Percentiles rank a stretch among this genome's conserved stretches.
These are phyloP conservation scores for Alitta virens DNA, from an alignment of 2,888 invertebrate species.

Conservation along the genomic window DNA sequence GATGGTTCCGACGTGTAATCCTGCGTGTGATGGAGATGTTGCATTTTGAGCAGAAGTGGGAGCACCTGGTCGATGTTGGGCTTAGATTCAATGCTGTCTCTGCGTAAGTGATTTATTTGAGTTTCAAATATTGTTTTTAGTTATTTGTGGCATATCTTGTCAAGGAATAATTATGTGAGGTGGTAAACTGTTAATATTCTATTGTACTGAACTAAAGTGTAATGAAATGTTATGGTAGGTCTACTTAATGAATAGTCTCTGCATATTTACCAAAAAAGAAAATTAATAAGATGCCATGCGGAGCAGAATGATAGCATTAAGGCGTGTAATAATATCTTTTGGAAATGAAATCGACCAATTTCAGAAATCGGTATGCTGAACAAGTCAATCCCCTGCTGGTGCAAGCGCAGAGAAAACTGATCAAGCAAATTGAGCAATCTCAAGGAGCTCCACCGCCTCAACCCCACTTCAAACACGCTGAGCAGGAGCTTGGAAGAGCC, in stretches of 20 bases:
- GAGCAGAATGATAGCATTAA: neutral
- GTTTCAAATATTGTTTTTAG: too few species aligned
- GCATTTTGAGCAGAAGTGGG: conserved; percentile 53
- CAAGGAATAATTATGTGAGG: too few species aligned
- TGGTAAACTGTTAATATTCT: too few species aligned
- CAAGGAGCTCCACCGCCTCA: conserved; percentile 45
- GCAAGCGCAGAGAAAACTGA: conserved; percentile 49
- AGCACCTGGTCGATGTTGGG: conserved; percentile 53
- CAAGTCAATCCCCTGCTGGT: conserved; percentile 51
- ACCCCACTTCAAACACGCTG: conserved; percentile 41
- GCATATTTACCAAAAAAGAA: too few species aligned
- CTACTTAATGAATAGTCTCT: too few species aligned
- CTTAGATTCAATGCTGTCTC: conserved; percentile 53
- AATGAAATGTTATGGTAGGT: too few species aligned
- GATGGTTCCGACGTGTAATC: conserved; percentile 44
- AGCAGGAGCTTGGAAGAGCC: conserved; percentile 34
- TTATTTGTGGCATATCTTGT: too few species aligned
- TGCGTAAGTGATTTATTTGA: conserved; percentile 43
- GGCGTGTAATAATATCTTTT: too few species aligned
- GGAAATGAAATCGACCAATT: conserved; percentile 4
- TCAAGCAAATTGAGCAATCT: conserved; percentile 35
- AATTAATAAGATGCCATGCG: neutral
- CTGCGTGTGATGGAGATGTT: conserved; percentile 49
- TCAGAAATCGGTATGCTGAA: conserved; percentile 53
- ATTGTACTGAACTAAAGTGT: too few species aligned